Conservation (phyloP, 1,140 invertebrate species). For the Platorchestia sp. region DNA sequence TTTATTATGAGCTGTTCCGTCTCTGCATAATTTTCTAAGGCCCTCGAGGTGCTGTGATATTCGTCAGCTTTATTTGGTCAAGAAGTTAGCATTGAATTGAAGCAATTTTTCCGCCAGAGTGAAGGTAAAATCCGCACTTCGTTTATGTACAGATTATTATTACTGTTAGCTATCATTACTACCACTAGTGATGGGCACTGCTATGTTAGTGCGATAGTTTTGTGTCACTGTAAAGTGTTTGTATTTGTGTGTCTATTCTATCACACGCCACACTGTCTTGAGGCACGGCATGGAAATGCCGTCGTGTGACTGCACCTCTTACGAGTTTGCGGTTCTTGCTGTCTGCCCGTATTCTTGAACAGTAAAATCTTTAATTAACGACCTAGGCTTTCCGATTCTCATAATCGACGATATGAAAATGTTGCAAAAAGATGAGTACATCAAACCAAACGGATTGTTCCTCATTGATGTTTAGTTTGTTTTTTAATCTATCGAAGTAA, state of each 20-base stretch:
- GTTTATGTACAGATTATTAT: conserved; percentile 48
- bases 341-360: background rate
- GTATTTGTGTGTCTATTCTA: conserved; percentile 40
- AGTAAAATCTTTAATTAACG: background rate
- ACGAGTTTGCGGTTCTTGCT: background rate
- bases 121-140: background rate
- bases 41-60: conserved; percentile 6
- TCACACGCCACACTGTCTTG: background rate
- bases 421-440: no score
- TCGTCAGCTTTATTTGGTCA: background rate
- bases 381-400: background rate
- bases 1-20: background rate
- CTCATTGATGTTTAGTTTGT: background rate
- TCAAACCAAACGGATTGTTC: no score
- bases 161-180: conserved; percentile 24
- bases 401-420: background rate
- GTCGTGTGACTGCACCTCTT: background rate
- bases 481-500: background rate
- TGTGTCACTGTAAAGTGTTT: conserved; percentile 53
- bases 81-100: background rate
- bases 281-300: background rate
- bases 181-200: conserved; percentile 34
- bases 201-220: conserved; percentile 35
- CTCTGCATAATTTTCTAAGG: background rate
- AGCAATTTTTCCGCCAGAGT: conserved; percentile 14